Base-by-base conservation (phyloP, 2,797 vertebrate species). In the Urocyon cinereoargenteus region DNA sequence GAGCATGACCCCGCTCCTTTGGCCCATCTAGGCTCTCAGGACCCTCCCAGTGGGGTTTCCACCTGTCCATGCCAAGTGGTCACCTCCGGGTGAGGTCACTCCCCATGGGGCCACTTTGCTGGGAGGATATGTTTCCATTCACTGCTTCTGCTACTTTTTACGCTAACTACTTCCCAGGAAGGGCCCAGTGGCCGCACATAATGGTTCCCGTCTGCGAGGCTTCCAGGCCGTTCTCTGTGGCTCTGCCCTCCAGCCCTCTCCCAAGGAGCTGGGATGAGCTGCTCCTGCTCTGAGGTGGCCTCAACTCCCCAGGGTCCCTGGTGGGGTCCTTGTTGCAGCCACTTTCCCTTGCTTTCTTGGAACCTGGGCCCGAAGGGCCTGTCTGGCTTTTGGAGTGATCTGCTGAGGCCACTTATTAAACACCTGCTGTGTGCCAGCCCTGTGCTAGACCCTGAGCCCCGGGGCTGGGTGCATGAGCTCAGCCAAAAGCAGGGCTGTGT, bases 161-260 rank as follows among this genome's bases (percentile, higher is more conserved):
- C 91, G 98, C 97, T 96, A 97, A 98, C 97, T 95, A 95, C 97
- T 98, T 98, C 98, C 98, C 98, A 89, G 96, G 98, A 96, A 94
- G 94, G 98, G 95, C 91, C 73, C 16, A 16, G 85, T 36, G 92
- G 87, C 64, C 8, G 3, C 6, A 95, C 98, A 96, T 98, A 98
- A 96, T 85, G 91, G 98, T 97, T 98, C 97, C 98, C 72, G 51
- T 49, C 73, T 62, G 90, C 9, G 59, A 15, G 26, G 12, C 53
- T 19, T 13, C 62, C 15, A 6, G 16, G 34, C 13, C 3, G 13
- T 28, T 9, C 24, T 75, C 3, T 1, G 40, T 0, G 24, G 70
- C 36, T 7, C 6, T 3, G 24, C 15, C 40, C 72, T 26, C 24
- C 72, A 7, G 13, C 3, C 72, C 24, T 73, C 24, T 9, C 12